Evolutionary conservation across 2,797 vertebrate genomes (phyloP), one percentile per base, ranked within the genome.

Genomic region (Benthosema pterotum): DNA sequence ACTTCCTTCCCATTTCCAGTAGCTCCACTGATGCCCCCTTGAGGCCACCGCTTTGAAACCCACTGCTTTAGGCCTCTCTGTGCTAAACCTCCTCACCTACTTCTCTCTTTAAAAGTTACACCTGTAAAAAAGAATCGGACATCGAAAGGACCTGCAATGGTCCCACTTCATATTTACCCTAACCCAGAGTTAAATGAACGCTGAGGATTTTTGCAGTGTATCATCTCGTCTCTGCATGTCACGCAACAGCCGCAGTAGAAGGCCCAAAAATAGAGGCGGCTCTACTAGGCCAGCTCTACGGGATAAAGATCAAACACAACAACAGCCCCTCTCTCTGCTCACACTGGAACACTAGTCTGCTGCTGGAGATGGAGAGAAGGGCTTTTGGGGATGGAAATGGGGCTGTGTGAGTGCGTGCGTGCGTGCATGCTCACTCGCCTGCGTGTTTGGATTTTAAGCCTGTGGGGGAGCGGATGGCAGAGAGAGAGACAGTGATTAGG

Each of bases 221-320:
- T 68, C 70, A 74, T 71, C 76, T 82, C 42, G 62, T 77, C 49
- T 67, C 54, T 79, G 80, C 67, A 70, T 71, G 59, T 79, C 17
- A 1, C 59, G 51, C 18, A 25, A 19, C 14, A 62, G 59, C 48
- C 58, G 56, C 52, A 54, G 70, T 25, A 58, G 32, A 62, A 47
- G 47, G 53, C 53, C 77, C 78, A 54, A 62, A 82, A 82, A 86
- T 85, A 83, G 58, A 86, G 71, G 38, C 58, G 51, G 48, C 48
- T 15, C 14, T 11, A 16, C 48, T n/a, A n/a, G n/a, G n/a, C 46
- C 58, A 63, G 67, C 75, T 71, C 47, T 42, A 69, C 65, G 46
- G 67, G 78, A 79, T 80, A 63, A 72, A 82, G 81, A 89, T 89
- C 84, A 90, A 88, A 85, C 13, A 42, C 5, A 6, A 8, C 74